These are phyloP conservation scores for Euplagia quadripunctaria DNA, from an alignment of 2,888 invertebrate genomes.

Conservation along the genomic window DNA sequence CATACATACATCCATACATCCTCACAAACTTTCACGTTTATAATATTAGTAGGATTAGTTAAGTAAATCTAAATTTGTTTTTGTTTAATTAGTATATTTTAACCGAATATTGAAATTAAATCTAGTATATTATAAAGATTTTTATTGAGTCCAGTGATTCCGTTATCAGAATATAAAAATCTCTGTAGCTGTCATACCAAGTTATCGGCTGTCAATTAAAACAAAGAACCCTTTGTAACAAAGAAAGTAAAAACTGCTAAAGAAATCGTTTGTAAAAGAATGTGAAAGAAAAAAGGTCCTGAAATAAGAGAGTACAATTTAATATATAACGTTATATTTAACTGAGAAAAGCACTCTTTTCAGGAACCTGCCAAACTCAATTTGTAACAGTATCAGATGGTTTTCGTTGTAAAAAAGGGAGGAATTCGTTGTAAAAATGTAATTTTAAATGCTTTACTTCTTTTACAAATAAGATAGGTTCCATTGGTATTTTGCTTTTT, in stretches of 20 bases:
- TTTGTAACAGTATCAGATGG: conserved; percentile 13
- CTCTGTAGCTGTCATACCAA: neutral
- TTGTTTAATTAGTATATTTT: too few species aligned
- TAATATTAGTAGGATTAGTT: too few species aligned
- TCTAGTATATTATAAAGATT: neutral
- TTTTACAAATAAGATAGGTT: too few species aligned
- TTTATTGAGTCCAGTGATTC: neutral
- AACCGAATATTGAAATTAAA: too few species aligned
- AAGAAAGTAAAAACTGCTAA: neutral
- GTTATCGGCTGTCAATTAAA: neutral
- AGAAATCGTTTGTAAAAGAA: neutral
- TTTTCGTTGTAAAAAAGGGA: conserved; percentile 6
- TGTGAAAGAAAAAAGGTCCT: neutral
- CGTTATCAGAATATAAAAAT: neutral
- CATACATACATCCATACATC: too few species aligned
- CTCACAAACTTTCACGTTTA: too few species aligned
- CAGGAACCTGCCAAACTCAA: neutral
- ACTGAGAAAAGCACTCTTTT: neutral
- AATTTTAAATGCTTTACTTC: neutral
- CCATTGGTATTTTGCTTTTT: too few species aligned
- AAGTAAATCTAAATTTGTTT: too few species aligned
- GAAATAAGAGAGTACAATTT: neutral
- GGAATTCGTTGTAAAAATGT: neutral
- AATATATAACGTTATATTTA: neutral
- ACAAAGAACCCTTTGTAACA: neutral